Evolutionary conservation across 2,113 vertebrate genomes (phyloP).

Genomic region (Thermophis baileyi): DNA sequence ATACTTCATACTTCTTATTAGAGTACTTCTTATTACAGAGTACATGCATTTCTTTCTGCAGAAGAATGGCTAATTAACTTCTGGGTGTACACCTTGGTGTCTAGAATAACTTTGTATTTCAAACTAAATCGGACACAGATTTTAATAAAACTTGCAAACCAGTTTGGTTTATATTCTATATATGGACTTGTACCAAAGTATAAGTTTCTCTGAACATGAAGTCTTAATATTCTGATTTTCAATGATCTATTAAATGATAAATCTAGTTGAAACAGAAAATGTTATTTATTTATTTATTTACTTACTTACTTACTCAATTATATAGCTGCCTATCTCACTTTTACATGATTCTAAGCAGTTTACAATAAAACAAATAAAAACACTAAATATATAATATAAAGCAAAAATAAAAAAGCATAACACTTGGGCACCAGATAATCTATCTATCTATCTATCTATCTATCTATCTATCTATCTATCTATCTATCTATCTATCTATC

Average conservation of each 20-base stretch:
- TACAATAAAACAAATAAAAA: background rate
- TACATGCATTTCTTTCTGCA: background rate
- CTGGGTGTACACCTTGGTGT: background rate
- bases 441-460: too few relatives aligned
- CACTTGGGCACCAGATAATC: background rate
- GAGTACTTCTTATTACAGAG: background rate
- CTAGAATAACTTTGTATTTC: background rate
- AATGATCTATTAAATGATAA: background rate
- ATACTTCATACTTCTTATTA: background rate
- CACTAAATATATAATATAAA: background rate
- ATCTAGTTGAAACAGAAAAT: background rate
- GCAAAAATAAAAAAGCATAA: background rate
- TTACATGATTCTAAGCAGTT: background rate
- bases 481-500: too few relatives aligned
- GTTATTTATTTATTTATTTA: background rate
- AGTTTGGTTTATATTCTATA: background rate
- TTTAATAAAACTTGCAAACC: background rate
- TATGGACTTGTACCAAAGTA: background rate
- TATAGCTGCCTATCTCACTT: background rate
- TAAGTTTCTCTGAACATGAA: background rate
- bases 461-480: too few relatives aligned
- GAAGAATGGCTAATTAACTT: background rate
- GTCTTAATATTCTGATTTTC: background rate
- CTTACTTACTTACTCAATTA: background rate
- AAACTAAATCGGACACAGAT: background rate